These are phyloP conservation scores for Platycnemis pennipes DNA, from an alignment of 2,888 invertebrate species.

Conservation along the genomic window DNA sequence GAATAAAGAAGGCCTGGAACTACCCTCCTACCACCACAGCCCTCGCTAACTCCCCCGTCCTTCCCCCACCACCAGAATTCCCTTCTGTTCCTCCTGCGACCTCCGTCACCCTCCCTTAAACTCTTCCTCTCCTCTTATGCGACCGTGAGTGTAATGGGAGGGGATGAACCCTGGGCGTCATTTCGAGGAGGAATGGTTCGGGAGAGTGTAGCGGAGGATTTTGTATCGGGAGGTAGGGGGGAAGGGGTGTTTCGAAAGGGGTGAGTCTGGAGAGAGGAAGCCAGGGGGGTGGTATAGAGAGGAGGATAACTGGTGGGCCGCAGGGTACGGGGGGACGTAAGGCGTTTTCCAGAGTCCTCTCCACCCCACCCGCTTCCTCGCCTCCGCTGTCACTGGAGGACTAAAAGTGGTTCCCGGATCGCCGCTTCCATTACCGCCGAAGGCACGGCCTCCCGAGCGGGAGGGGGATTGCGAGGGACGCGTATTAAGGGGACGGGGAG, in stretches of 20 bases:
- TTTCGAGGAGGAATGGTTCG: slow-evolving; percentile 27
- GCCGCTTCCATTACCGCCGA: slow-evolving; percentile 49
- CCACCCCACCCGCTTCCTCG: not conserved
- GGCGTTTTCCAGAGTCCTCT: not conserved
- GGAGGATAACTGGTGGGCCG: slow-evolving; percentile 27
- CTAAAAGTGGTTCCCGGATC: slow-evolving; percentile 42
- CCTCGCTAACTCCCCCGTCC: not conserved
- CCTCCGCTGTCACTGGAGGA: not conserved
- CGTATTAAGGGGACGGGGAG: slow-evolving; percentile 8
- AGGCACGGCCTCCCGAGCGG: slow-evolving; percentile 38
- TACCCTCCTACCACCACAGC: not conserved
- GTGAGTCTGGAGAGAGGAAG: not conserved
- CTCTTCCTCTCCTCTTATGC: not conserved
- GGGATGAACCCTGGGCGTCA: slow-evolving; percentile 25
- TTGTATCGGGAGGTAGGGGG: not conserved
- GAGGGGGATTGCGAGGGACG: not conserved
- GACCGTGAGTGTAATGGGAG: slow-evolving; percentile 23
- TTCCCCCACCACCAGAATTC: not conserved
- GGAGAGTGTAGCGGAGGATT: not conserved
- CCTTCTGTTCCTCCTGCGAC: not conserved
- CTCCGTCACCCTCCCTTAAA: not conserved
- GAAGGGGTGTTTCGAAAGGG: not conserved
- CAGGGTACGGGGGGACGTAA: not conserved
- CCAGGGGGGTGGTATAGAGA: not conserved
- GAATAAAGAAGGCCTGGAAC: slow-evolving; percentile 43